Evolutionary conservation across 2,113 vertebrate genomes (phyloP), one percentile per base, ranked within the genome.

Genomic region (Colinus virginianus): DNA sequence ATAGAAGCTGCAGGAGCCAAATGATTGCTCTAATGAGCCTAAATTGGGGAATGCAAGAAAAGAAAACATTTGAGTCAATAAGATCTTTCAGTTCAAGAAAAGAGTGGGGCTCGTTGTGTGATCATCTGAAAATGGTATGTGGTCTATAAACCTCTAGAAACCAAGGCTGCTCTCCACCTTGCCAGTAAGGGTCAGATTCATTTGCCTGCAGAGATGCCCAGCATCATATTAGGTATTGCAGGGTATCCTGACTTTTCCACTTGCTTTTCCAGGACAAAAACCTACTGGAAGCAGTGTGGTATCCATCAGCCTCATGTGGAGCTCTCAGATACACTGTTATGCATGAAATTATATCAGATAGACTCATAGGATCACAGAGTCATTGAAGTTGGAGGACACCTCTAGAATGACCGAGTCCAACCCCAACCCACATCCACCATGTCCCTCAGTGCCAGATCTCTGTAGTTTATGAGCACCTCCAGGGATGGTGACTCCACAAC

Each of bases 301-400:
- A n/a, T 26, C 21, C 18, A 15, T 6, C 0, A 2, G 8, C 23
- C 11, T 34, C 25, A 3, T 2, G 21, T 22, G 21, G 23, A 48
- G 45, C 78, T 78, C 17, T 75, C 6, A 30, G 4, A 9, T 23
- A 18, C 5, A 5, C 11, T n/a, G 1, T 5, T 34, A n/a, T 25
- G 28, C 9, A 4, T 34, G 7, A 87, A 55, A 16, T 43, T 26
- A 30, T n/a, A 40, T 21, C 23, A 48, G 26, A 26, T 26, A 51
- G 51, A 53, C 25, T 53, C 51, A 53, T 28, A 28, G 26, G 51
- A 53, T 16, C 14, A 14, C 28, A 53, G 14, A 53, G 28, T 53
- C 7, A 13, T 53, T 53, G 28, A 53, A 53, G 51, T 53, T 53
- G 51, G 51, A 28, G 51, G 16, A 53, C 14, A 28, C 25, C 25